These are phyloP conservation scores for Sebastes fasciatus DNA, from an alignment of 2,113 vertebrate genomes.

Conservation along the genomic window DNA sequence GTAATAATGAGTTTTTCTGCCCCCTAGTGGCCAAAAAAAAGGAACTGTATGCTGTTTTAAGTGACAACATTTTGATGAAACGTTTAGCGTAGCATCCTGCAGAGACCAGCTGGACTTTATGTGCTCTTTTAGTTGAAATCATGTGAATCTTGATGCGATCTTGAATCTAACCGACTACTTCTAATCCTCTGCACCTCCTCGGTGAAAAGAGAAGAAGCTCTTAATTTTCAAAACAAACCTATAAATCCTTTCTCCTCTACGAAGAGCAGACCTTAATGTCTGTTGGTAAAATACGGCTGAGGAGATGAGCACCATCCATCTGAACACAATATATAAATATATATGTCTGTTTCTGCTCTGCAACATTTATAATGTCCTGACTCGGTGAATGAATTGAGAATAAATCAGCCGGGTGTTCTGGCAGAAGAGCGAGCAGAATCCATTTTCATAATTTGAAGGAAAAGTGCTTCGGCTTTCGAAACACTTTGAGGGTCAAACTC, in stretches of 20 bases:
- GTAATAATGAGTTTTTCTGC: no score
- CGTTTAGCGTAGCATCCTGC: not conserved
- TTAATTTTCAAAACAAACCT: not conserved
- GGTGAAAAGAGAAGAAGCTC: not conserved
- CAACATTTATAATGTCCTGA: slow-evolving; percentile 27
- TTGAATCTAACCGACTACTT: not conserved
- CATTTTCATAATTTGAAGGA: slow-evolving; percentile 45
- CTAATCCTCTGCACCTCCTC: not conserved
- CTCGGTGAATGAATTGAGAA: not conserved
- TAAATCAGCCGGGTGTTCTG: slow-evolving; percentile 14
- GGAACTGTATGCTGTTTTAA: no score
- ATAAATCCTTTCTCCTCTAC: not conserved
- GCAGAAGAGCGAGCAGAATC: slow-evolving; percentile 8
- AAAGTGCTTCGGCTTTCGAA: slow-evolving; percentile 1
- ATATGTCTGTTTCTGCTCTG: slow-evolving; percentile 1
- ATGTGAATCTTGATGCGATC: not conserved
- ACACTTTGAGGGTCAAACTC: slow-evolving; percentile 26
- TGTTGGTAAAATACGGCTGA: not conserved
- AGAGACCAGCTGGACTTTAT: not conserved
- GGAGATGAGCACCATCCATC: slow-evolving; percentile 4
- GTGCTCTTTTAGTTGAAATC: not conserved
- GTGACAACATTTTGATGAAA: no score
- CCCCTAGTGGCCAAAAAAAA: no score
- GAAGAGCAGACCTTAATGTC: no score
- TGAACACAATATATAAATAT: not conserved